These are phyloP conservation scores for Theristicus caerulescens DNA, from an alignment of 2,113 vertebrate genomes.

Conservation along the genomic window DNA sequence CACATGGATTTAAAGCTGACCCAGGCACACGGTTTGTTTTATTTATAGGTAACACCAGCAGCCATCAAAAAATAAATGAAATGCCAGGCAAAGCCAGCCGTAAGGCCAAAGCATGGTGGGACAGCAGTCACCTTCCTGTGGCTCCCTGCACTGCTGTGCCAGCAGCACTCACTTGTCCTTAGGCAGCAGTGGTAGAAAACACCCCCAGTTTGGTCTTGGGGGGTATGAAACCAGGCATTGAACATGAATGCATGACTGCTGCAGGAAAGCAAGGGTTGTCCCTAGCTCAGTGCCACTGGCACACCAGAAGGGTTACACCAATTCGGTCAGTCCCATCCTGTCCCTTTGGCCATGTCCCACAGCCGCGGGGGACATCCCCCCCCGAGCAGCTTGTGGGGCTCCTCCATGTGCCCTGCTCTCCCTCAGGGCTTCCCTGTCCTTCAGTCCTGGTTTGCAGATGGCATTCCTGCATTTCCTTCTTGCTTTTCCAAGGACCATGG, in stretches of 20 bases:
- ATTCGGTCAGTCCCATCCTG: not conserved
- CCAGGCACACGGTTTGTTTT: not conserved
- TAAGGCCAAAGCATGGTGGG: not conserved
- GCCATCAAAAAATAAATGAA: not conserved
- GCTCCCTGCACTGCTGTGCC: not conserved
- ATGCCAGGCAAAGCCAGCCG: not conserved
- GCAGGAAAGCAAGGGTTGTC: not conserved
- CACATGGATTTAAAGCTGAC: not conserved
- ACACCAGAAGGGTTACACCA: fast-evolving
- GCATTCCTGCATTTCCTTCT: not conserved
- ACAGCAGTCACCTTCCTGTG: too few relatives aligned
- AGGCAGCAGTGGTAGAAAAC: not conserved
- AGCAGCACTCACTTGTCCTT: not conserved
- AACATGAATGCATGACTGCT: not conserved
- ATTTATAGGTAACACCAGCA: not conserved
- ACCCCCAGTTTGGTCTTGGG: too few relatives aligned
- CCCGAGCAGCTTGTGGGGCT: not conserved
- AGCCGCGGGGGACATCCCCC: not conserved
- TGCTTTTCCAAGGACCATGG: fast-evolving
- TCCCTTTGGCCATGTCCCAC: not conserved
- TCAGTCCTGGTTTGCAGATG: not conserved
- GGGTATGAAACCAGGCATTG: not conserved
- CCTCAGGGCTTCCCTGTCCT: not conserved
- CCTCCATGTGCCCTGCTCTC: fast-evolving
- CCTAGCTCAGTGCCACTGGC: not conserved